Evolutionary conservation across 2,888 invertebrate species (phyloP), one percentile per base, ranked within the genome.

Genomic region (Lacanobia oleracea): DNA sequence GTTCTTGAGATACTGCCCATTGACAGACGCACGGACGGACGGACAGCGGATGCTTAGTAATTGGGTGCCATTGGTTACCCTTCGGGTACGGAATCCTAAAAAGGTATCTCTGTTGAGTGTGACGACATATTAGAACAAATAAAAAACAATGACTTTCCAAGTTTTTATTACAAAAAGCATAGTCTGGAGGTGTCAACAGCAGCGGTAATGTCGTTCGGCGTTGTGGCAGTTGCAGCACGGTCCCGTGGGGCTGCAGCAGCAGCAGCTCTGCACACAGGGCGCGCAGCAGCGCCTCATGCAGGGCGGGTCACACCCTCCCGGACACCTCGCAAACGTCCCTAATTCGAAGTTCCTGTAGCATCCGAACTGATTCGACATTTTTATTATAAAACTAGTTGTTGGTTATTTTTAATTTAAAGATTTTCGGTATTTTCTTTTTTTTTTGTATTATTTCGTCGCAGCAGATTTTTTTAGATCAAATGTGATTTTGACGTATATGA

Each of bases 321-420:
- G 92, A 71, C 94, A 94, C 5, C 93, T 87, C 1, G 93, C 92
- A 79, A 92, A 94, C 0, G 91, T 91, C 0, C 94, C 94, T 45
- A 91, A 88, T 75, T 88, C 91, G 85, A 93, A 94, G 77, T 91
- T 88, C 0, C 94, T 89, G 72, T 94, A 94, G 72, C 93, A 93
- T 3, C 94, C 94, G 73, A 87, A 79, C 72, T 93, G 92, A 54
- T 86, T 88, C 37, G 92, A 92, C 93, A 93, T 93, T 82, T 50
- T 84, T 62, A 33, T n/a, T 63, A 43, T 0, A 59, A 65, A 57
- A 53, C 12, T 50, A 45, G 60, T 53, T 62, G 53, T 40, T 51
- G 0, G 50, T 67, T 79, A 68, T 79, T 71, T 59, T 59, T 59
- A 21, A 12, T 18, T 66, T 69, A 72, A 27, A 10, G 27, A 23